A percentile compares a stretch with the other conserved stretches of the same genome.
These are phyloP conservation scores for Hydrotaea diabolus DNA, from an alignment of 2,888 invertebrate genomes.

Conservation along the genomic window DNA sequence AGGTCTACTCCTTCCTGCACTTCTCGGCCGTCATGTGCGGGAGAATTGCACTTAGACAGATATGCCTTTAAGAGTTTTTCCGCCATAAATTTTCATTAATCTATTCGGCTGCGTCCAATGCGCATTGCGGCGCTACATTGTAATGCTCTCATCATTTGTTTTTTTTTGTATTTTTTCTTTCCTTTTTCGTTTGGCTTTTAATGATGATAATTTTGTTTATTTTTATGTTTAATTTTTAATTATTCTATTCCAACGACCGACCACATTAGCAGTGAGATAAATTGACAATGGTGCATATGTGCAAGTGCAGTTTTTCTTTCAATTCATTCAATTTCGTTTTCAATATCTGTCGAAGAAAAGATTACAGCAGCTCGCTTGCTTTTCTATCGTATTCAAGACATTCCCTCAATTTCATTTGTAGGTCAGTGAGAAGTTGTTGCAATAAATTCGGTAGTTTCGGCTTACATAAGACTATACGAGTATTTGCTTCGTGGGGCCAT, in stretches of 20 bases:
- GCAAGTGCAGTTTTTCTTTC: not conserved
- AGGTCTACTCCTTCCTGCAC: not conserved
- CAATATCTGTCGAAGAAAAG: not conserved
- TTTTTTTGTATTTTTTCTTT: not conserved
- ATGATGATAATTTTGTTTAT: not conserved
- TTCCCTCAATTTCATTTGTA: constrained; percentile 44
- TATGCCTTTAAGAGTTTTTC: constrained; percentile 45
- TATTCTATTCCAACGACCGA: constrained; percentile 12
- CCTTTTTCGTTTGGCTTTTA: not conserved
- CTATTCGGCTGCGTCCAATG: constrained; percentile 44
- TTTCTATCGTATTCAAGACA: not conserved
- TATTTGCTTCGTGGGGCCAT: not conserved
- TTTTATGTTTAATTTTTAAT: constrained; percentile 37
- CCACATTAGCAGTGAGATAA: not conserved
- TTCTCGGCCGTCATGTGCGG: too few relatives aligned
- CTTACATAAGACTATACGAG: constrained; percentile 1
- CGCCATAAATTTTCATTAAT: constrained; percentile 63
- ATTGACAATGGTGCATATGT: not conserved
- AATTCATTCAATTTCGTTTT: not conserved
- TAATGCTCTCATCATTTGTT: not conserved
- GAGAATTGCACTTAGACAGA: not conserved
- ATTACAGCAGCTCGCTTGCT: not conserved
- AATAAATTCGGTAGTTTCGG: constrained; percentile 25
- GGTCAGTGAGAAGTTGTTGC: constrained; percentile 49
- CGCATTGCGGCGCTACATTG: not conserved